Conservation (phyloP, 2,888 invertebrate species). For the Trimorus sp. region DNA sequence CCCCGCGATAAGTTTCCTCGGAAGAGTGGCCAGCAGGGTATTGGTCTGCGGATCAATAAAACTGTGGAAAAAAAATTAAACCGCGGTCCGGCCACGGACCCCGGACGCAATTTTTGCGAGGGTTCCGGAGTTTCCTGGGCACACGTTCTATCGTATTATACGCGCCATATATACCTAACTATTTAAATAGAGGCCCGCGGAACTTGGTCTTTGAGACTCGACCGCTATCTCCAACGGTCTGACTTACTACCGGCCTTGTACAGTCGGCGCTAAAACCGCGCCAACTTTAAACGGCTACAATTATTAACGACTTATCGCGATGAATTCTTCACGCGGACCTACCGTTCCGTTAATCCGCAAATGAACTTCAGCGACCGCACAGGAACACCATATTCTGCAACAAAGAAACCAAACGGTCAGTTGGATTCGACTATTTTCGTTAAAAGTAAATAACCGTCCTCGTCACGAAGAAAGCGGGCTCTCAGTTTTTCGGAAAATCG, state of each 20-base stretch:
- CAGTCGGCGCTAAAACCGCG: conserved; percentile 65
- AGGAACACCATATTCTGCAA: conserved; percentile 53
- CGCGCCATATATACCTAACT: conserved; percentile 77
- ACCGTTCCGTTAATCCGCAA: conserved; percentile 55
- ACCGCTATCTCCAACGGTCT: conserved; percentile 65
- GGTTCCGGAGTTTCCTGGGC: conserved; percentile 50
- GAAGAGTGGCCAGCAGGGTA: too few species aligned
- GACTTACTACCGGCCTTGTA: conserved; percentile 64
- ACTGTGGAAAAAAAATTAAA: conserved; percentile 7
- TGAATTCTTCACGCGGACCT: conserved; percentile 25
- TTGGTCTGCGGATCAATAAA: conserved; percentile 18
- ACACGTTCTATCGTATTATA: conserved; percentile 72
- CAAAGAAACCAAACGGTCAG: conserved; percentile 27
- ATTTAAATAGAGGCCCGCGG: conserved; percentile 80
- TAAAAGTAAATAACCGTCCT: too few species aligned
- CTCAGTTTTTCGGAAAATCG: conserved; percentile 9
- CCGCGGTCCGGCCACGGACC: conserved; percentile 2
- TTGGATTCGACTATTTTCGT: conserved; percentile 34
- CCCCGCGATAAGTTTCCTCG: too few species aligned
- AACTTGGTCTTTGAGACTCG: conserved; percentile 80
- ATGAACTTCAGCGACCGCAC: conserved; percentile 43
- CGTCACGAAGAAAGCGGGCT: too few species aligned
- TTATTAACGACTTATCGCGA: conserved; percentile 25
- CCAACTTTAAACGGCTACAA: conserved; percentile 53
- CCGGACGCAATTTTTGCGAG: conserved; percentile 47